phyloP scores from a whole-genome alignment of 2,113 vertebrate genomes.

The Gnathonemus longibarbis region DNA sequence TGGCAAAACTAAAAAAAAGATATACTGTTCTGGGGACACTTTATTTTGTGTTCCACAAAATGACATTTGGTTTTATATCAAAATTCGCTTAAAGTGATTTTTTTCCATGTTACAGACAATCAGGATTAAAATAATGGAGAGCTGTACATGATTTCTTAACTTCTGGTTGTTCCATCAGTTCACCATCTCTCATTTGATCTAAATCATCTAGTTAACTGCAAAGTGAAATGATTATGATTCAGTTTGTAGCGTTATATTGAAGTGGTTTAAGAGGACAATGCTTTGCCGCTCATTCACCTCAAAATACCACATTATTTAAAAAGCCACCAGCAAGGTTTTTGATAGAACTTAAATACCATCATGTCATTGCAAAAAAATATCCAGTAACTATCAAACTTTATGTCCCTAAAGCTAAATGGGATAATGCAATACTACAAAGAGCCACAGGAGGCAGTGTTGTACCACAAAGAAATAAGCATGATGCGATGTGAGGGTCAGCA shows the following conservation, averaged over 20 bases:
- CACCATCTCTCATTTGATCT: not conserved
- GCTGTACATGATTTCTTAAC: not conserved
- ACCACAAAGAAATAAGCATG: not conserved
- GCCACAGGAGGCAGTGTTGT: not conserved
- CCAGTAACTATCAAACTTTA: not conserved
- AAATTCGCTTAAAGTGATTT: not conserved
- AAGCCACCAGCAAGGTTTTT: not conserved
- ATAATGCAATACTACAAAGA: not conserved
- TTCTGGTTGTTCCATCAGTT: not conserved
- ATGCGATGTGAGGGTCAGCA: not conserved
- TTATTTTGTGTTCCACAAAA: not conserved
- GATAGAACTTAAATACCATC: not conserved
- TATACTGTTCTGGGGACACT: not conserved
- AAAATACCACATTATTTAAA: not conserved
- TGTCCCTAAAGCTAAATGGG: not conserved
- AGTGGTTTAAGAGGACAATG: not conserved
- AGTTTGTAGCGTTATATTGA: not conserved
- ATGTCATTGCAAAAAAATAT: not conserved
- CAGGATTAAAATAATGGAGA: not conserved
- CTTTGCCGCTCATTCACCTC: not conserved
- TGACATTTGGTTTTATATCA: not conserved
- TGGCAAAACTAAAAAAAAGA: not conserved
- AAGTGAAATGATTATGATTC: not conserved
- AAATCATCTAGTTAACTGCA: not conserved
- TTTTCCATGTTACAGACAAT: not conserved